Percentiles rank a stretch among this genome's conserved stretches.
Evolutionary conservation across 2,797 vertebrate genomes (phyloP).

Genomic region (Sciaenops ocellatus): DNA sequence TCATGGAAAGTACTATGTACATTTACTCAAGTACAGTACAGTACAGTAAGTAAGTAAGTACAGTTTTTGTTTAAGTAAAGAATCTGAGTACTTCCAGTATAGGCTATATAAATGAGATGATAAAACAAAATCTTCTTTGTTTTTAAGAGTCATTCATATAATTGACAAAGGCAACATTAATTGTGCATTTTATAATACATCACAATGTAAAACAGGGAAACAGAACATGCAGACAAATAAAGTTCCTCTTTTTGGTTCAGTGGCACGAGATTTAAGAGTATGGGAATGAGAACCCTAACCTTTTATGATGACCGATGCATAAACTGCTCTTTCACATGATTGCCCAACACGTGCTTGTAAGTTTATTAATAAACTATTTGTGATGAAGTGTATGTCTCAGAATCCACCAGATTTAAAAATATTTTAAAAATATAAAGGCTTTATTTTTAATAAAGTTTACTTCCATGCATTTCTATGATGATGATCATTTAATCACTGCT

Average conservation of each 20-base stretch:
- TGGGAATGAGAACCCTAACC: slow-evolving; percentile 6
- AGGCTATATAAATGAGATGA: too few species aligned
- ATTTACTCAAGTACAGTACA: neutral
- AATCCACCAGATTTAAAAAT: neutral
- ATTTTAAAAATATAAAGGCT: neutral
- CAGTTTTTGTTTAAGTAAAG: neutral
- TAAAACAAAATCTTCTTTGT: neutral
- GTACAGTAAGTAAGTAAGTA: too few species aligned
- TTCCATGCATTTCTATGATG: neutral
- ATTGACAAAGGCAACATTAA: neutral
- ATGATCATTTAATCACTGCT: neutral
- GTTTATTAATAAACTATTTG: slow-evolving; percentile 2
- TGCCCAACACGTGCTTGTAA: neutral
- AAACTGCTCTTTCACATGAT: neutral
- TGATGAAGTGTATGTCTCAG: neutral
- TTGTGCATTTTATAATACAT: neutral
- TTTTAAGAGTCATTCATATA: neutral
- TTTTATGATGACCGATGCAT: slow-evolving; percentile 18
- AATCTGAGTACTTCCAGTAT: neutral
- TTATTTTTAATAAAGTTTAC: neutral
- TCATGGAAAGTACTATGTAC: neutral
- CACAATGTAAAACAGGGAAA: slow-evolving; percentile 4
- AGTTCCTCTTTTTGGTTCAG: slow-evolving; percentile 43
- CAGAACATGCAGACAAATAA: too few species aligned
- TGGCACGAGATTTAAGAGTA: neutral